Base-by-base conservation (phyloP, 2,797 vertebrate species). In the Nyctibius grandis region DNA sequence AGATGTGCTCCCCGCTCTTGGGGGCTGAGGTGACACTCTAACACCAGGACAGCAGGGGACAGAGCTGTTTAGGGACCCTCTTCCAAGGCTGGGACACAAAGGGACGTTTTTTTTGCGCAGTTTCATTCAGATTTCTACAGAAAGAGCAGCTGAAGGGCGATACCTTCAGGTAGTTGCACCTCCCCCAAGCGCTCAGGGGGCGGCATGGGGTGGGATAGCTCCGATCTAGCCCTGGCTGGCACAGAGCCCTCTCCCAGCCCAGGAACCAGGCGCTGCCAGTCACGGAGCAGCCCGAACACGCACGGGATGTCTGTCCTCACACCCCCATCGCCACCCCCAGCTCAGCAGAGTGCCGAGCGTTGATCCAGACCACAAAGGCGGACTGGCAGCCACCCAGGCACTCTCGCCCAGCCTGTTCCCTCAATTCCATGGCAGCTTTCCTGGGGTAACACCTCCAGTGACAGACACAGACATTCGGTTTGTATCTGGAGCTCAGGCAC, bases 151-250 rank as follows among this genome's bases (percentile, higher is more conserved):
- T 1, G 0, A 75, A 64, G 50, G 12, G 20, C 13, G 38, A 51
- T 3, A 28, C 0, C n/a, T n/a, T n/a, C n/a, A n/a, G n/a, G 0
- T 6, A 72, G 36, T 7, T 51, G 48, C 11, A 45, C 13, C 31
- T 51, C 20, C 44, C 26, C 63, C 77, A 13, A 15, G 42, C 1
- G 1, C 54, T 54, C n/a, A 11, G 73, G n/a, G 69, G 7, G 17
- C 31, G 56, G 11, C n/a, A 61, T 2, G 17, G 48, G 36, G 31
- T 65, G 33, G 20, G 34, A 50, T 5, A 69, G 63, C 38, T 74
- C 50, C 67, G 20, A 18, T 23, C 28, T 20, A 42, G 21, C n/a
- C 33, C 53, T 51, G 63, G 12, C 22, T 2, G 3, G 18, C 0
- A 1, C 21, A 82, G 16, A 91, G 42, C 38, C 15, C 33, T 57